Evolutionary conservation across 1,140 invertebrate species (phyloP), one percentile per base, ranked within the genome.

Genomic region (Pseudachorutes palmiensis): DNA sequence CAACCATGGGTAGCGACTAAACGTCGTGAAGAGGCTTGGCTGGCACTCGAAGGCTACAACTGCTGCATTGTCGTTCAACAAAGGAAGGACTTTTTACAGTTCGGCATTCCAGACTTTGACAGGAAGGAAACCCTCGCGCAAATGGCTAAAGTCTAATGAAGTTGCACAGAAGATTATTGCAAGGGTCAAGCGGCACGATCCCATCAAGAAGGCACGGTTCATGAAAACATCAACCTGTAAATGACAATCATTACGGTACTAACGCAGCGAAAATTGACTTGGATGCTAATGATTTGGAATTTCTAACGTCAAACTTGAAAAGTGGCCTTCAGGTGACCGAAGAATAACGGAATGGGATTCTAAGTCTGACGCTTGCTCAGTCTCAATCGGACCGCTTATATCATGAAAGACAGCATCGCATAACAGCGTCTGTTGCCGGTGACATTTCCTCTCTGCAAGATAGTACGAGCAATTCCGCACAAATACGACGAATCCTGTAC

Each of bases 401-500:
- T 1, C 2, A 28, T 26, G 64, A 70, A 64, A 36, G 71, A 70
- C 63, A 68, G 70, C n/a, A 51, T 31, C 36, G n/a, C 1, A 28
- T 64, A 3, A 51, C 62, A 30, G 62, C 41, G 5, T 45, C 41
- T 24, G 16, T 28, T 22, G 41, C 45, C 2, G 2, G 45, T 0
- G 29, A 31, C 19, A 16, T 64, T 2, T 26, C 1, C 33, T 22
- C 9, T 1, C 30, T 63, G 36, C 16, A 45, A 1, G 22, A 19
- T 0, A 51, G 31, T 29, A 64, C 62, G 12, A 30, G 3, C 1
- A 64, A 64, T 51, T 26, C 29, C 5, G 1, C 22, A 2, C 22
- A 30, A 1, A 16, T 64, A 0, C 29, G 51, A 29, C 28, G 33
- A 14, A 30, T 64, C 19, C n/a, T 64, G 2, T 5, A 26, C n/a